These are phyloP conservation scores for Andinoacara biseriatus DNA, from an alignment of 2,113 vertebrate genomes.

Conservation along the genomic window DNA sequence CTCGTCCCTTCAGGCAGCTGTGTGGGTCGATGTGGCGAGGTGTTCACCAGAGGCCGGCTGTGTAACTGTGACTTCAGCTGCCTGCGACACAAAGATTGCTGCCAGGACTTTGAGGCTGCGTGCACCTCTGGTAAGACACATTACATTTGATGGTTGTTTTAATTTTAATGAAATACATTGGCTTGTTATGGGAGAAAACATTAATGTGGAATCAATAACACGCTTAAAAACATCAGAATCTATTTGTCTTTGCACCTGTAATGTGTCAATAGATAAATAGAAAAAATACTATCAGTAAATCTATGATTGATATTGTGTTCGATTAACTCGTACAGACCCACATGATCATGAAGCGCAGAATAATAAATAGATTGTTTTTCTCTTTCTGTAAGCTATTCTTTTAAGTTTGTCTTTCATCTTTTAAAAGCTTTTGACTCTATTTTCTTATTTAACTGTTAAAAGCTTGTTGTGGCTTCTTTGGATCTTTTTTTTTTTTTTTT, in stretches of 20 bases:
- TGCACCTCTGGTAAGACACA: slow-evolving; percentile 82
- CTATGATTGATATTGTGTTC: background rate
- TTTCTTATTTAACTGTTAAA: background rate
- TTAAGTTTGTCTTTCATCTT: background rate
- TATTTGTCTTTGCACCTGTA: background rate
- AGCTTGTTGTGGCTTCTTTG: background rate
- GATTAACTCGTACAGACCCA: background rate
- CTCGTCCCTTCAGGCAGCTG: slow-evolving; percentile 78
- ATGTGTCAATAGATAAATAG: background rate
- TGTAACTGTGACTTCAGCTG: slow-evolving; percentile 91
- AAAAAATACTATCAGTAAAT: background rate
- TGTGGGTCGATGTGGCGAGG: slow-evolving; percentile 88
- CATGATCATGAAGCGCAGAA: no score
- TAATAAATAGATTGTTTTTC: no score
- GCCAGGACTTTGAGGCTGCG: slow-evolving; percentile 85
- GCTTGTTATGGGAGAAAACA: background rate
- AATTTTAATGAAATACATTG: background rate
- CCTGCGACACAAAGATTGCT: slow-evolving; percentile 88
- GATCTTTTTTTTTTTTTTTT: background rate
- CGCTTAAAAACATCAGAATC: background rate
- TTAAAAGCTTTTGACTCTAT: background rate
- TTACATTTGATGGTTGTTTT: no score
- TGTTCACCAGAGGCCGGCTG: slow-evolving; percentile 83
- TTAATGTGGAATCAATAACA: background rate
- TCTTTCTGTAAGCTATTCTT: background rate